Evolutionary conservation across 2,113 vertebrate species (phyloP).

Genomic region (Chionodraco myersi): DNA sequence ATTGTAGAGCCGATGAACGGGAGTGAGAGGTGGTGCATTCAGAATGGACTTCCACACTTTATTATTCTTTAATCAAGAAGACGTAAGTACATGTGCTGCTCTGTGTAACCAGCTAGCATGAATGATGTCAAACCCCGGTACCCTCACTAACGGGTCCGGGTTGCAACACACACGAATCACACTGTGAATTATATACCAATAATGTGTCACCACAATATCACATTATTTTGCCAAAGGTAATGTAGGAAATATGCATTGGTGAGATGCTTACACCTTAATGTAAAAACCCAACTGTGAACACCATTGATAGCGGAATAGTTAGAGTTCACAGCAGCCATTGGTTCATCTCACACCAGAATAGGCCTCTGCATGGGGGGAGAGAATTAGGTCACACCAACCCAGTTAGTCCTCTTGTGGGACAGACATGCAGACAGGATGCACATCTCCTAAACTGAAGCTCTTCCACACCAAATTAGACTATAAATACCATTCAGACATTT

Average conservation of each 20-base stretch:
- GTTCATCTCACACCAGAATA: not conserved
- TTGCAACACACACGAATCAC: too few species aligned
- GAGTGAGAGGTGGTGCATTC: too few species aligned
- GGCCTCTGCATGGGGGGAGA: not conserved
- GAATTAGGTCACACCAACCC: slow-evolving; percentile 50
- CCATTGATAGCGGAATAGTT: not conserved
- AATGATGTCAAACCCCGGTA: too few species aligned
- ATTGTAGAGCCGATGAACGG: too few species aligned
- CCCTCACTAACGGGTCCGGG: too few species aligned
- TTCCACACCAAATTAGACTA: slow-evolving; percentile 34
- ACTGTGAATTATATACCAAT: too few species aligned
- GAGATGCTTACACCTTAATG: not conserved
- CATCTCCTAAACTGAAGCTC: slow-evolving; percentile 18
- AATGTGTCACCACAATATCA: not conserved
- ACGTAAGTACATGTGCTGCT: too few species aligned
- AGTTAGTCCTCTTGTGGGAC: slow-evolving; percentile 42
- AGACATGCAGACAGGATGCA: slow-evolving; percentile 47
- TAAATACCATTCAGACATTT: slow-evolving; percentile 33
- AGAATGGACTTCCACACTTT: too few species aligned
- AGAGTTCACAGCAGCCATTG: slow-evolving; percentile 4
- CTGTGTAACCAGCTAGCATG: too few species aligned
- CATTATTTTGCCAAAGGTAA: not conserved
- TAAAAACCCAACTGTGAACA: not conserved
- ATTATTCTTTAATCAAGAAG: too few species aligned
- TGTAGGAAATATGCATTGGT: not conserved